Base-by-base conservation (phyloP, 2,888 invertebrate genomes). In the Platycnemis pennipes region DNA sequence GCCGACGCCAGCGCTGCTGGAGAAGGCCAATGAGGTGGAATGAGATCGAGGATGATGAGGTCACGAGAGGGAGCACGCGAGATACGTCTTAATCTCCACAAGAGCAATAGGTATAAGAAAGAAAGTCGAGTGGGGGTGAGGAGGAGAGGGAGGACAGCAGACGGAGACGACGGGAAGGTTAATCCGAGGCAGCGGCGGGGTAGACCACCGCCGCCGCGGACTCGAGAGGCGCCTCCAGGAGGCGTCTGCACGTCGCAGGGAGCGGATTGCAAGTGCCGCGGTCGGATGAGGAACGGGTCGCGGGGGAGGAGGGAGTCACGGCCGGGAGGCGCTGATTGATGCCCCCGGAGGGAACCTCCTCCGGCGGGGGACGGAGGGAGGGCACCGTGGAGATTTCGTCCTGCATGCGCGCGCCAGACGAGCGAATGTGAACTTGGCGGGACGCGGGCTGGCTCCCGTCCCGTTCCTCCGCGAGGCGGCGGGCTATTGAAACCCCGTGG, bases 261-360 rank as follows among this genome's bases (percentile, higher is more conserved):
- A 37, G 91, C 63, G 44, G 91, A 91, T 91, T 91, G 69, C 91
- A 63, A 91, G 91, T 56, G 56, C 56, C 53, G 87, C 44, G 87
- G 42, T n/a, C n/a, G n/a, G n/a, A n/a, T n/a, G n/a, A 86, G 44
- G 42, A n/a, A 56, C 31, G 53, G 56, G 42, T 37, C 42, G 37
- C 37, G 44, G 13, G 44, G 63, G 22, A 8, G 53, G 49, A 8
- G 16, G 37, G 91, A 44, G 69, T 63, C 44, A 44, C 56, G 37
- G 7, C n/a, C 42, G 56, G 56, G 69, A 63, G 91, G 91, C 63
- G 63, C 11, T 91, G 91, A 91, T 91, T 91, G 91, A 91, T 91
- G 91, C 44, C 56, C 44, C 56, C 26, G 31, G 19, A 37, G 56
- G 26, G 19, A n/a, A n/a, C n/a, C n/a, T n/a, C n/a, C n/a, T n/a